These are phyloP conservation scores for Drosophila littoralis DNA, from an alignment of 1,140 invertebrate genomes.

Conservation along the genomic window DNA sequence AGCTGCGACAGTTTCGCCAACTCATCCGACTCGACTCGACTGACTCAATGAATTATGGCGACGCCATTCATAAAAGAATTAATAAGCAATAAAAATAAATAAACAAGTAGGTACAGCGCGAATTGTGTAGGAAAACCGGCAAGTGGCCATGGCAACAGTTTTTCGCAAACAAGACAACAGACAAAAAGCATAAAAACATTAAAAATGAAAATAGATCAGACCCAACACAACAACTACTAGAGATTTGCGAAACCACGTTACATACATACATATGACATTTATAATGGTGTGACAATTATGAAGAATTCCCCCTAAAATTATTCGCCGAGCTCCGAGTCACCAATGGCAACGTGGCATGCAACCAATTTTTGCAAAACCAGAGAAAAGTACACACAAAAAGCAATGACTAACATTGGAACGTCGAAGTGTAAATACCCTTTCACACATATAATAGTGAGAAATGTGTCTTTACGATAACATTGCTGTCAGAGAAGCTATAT, in stretches of 20 bases:
- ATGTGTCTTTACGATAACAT: too few species aligned
- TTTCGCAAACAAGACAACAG: slow-evolving; percentile 57
- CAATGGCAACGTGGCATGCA: slow-evolving; percentile 3
- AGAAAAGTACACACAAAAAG: slow-evolving; percentile 9
- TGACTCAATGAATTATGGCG: slow-evolving; percentile 64
- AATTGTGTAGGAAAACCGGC: slow-evolving; percentile 77
- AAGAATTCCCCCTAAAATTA: slow-evolving; percentile 20
- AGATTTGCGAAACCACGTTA: slow-evolving; percentile 59
- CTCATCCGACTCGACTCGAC: slow-evolving; percentile 37
- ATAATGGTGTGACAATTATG: slow-evolving; percentile 28
- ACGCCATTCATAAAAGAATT: slow-evolving; percentile 63
- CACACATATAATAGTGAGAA: not conserved
- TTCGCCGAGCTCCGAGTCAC: slow-evolving; percentile 9
- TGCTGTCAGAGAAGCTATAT: too few species aligned
- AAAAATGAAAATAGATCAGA: slow-evolving; percentile 46
- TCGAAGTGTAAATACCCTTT: not conserved
- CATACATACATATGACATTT: slow-evolving; percentile 50
- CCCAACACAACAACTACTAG: slow-evolving; percentile 15
- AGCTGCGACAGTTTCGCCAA: slow-evolving; percentile 44
- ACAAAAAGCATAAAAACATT: slow-evolving; percentile 25
- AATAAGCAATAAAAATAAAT: slow-evolving; percentile 55
- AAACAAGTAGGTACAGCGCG: slow-evolving; percentile 40
- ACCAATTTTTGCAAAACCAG: slow-evolving; percentile 11
- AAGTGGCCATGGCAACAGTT: slow-evolving; percentile 60
- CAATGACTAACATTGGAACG: not conserved